Base-by-base conservation (phyloP, 2,888 invertebrate species). In the Meteorus cinctellus region DNA sequence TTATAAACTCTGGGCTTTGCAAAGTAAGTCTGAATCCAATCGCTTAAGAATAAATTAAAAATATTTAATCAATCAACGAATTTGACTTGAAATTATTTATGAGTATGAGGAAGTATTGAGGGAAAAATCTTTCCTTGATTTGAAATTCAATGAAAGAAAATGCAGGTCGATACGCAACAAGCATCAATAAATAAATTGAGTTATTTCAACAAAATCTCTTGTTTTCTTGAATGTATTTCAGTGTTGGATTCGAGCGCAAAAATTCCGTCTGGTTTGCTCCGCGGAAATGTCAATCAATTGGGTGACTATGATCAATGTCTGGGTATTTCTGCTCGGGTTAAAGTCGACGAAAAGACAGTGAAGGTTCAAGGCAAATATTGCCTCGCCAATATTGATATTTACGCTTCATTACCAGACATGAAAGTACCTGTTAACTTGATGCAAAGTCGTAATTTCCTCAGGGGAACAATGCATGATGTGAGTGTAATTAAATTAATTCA, bases 231-330 rank as follows among this genome's bases (percentile, higher is more conserved):
- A 78, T 78, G 48, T 60, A 89, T 90, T 91, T 85, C 90, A 94
- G 94, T 94, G 94, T 90, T 94, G 84, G 94, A 94, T 88, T 92
- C 94, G 41, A 93, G 93, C 45, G 94, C 93, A n/a, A 94, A 94
- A 87, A 91, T 94, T 72, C 92, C 94, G 83, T 92, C 94, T 82
- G 93, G 94, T 66, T 86, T 94, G 72, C 90, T 94, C 62, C 93
- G 93, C 83, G 94, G 94, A 80, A 94, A 94, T 86, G 92, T 93
- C 67, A 94, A 94, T 86, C 94, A 94, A 87, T 89, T 94, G 24
- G 94, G 94, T 16, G 94, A 94, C 90, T 94, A 93, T 84, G 94
- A 94, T 88, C 92, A 94, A 89, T 94, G 94, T 83, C 90, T 93
- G 78, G 91, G 90, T 66, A 87, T 90, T 72, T 85, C 88, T 77